Evolutionary conservation across 2,113 vertebrate species (phyloP).

Genomic region (Amblyornis subalaris): DNA sequence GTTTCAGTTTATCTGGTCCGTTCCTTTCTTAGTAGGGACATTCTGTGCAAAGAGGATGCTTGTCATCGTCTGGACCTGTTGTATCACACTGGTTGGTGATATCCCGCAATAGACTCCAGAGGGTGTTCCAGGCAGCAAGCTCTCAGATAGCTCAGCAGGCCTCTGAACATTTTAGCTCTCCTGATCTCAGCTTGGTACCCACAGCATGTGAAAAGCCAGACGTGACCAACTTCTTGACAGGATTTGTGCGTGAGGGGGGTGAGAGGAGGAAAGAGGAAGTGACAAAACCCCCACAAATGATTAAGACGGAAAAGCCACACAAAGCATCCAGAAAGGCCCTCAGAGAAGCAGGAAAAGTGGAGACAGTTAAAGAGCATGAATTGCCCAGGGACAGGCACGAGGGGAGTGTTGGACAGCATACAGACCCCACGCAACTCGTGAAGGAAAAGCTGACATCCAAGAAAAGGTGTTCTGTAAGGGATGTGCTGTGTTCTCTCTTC

Average conservation of each 20-base stretch:
- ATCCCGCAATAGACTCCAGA: not conserved
- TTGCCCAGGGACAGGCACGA: not conserved
- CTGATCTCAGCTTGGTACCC: not conserved
- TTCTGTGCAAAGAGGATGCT: not conserved
- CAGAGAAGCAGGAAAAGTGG: not conserved
- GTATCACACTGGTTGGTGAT: not conserved
- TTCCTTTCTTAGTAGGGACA: not conserved
- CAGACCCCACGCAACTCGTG: not conserved
- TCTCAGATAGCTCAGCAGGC: not conserved
- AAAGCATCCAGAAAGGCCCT: not conserved
- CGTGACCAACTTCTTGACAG: not conserved
- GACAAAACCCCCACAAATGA: not conserved
- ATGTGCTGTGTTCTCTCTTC: not conserved
- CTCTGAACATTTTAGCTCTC: not conserved
- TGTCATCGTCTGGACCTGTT: not conserved
- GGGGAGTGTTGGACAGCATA: no score
- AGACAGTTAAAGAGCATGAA: not conserved
- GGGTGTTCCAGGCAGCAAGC: not conserved
- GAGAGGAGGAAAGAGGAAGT: not conserved
- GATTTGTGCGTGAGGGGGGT: not conserved
- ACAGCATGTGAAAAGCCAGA: not conserved
- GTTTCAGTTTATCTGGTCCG: not conserved
- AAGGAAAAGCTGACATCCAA: not conserved
- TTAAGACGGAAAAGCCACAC: not conserved
- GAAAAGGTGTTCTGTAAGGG: not conserved